Percentiles rank a stretch among this genome's conserved stretches.
Evolutionary conservation across 2,888 invertebrate genomes (phyloP).

Genomic region (Piscicola geometra): DNA sequence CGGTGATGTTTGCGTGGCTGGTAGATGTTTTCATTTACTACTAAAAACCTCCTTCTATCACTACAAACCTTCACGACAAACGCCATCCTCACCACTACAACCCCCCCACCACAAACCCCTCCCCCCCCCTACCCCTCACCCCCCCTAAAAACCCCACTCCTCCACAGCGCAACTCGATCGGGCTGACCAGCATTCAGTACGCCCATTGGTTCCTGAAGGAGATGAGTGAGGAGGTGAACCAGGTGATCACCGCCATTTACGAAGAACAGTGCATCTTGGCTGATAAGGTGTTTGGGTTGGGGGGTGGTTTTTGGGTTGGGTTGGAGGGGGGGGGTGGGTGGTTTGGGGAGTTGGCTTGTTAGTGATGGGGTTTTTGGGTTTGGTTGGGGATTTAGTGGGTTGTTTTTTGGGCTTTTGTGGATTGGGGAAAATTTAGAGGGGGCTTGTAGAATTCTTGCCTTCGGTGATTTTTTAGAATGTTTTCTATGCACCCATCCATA

Average conservation of each 20-base stretch:
- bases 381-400: neutral
- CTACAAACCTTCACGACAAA: no score
- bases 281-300: constrained; percentile 64
- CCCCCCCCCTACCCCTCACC: constrained; percentile 66
- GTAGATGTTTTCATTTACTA: no score
- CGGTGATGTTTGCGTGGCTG: no score
- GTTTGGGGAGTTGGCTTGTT: neutral
- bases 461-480: no score
- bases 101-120: constrained; percentile 44
- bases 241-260: constrained; percentile 95
- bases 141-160: constrained; percentile 44
- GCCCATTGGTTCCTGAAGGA: constrained; percentile 96
- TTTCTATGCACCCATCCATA: no score
- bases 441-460: no score
- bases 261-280: constrained; percentile 96
- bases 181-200: constrained; percentile 82
- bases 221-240: constrained; percentile 95
- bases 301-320: neutral
- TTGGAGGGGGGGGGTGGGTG: neutral
- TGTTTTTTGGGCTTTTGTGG: no score
- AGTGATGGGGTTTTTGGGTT: neutral
- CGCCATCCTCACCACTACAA: constrained; percentile 71
- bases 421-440: no score
- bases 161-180: constrained; percentile 76
- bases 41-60: no score